A percentile compares a stretch with the other conserved stretches of the same genome.
Evolutionary conservation across 2,888 invertebrate species (phyloP).

Genomic region (Limnephilus auricula): DNA sequence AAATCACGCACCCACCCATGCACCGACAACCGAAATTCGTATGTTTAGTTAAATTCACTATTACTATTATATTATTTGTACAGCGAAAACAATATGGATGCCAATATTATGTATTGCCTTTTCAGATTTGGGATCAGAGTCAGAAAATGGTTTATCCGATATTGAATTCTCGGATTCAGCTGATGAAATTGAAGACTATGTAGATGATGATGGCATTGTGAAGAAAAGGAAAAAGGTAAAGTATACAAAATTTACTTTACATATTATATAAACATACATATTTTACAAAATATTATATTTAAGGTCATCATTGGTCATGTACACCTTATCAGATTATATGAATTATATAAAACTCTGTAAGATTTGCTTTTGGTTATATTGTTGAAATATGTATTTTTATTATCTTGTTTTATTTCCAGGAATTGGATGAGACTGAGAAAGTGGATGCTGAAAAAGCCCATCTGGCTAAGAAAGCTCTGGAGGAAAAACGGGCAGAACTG

Average conservation of each 20-base stretch:
- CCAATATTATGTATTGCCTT: background rate
- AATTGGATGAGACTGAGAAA: slow-evolving; percentile 71
- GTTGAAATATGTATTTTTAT: background rate
- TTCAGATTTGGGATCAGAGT: slow-evolving; percentile 53
- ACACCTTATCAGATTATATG: no score
- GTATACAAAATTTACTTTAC: no score
- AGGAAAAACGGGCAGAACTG: slow-evolving; percentile 84
- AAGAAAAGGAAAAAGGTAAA: slow-evolving; percentile 70
- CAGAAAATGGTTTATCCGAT: slow-evolving; percentile 68
- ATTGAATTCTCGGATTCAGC: slow-evolving; percentile 69
- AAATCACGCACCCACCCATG: no score
- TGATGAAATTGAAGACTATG: slow-evolving; percentile 70
- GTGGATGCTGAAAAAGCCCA: slow-evolving; percentile 81
- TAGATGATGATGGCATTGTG: slow-evolving; percentile 73
- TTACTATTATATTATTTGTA: no score
- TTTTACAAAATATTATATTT: no score
- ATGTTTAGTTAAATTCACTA: no score
- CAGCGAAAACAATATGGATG: background rate
- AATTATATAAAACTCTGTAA: background rate
- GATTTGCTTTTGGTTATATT: background rate
- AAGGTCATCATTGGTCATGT: no score
- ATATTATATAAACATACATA: no score
- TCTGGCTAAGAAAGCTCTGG: slow-evolving; percentile 80
- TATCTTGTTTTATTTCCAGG: slow-evolving; percentile 64
- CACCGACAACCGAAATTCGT: background rate